Evolutionary conservation across 1,140 invertebrate species (phyloP).

Genomic region (Hyles vespertilio): DNA sequence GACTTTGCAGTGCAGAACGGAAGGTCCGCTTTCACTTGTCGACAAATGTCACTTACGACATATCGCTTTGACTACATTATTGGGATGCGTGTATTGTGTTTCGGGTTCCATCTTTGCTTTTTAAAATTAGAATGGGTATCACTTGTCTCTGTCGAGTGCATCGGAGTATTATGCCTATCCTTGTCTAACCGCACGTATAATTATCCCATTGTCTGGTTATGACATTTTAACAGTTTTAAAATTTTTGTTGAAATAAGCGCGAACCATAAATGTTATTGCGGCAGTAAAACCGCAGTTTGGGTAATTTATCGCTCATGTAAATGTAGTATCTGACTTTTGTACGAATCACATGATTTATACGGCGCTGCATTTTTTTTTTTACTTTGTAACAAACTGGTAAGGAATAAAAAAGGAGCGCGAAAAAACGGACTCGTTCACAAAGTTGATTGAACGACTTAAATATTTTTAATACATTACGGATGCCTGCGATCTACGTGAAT

Average conservation of each 20-base stretch:
- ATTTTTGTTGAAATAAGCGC: conserved; percentile 63
- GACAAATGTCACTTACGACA: conserved; percentile 41
- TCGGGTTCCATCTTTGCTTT: conserved; percentile 74
- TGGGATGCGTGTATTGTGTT: conserved; percentile 64
- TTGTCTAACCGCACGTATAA: conserved; percentile 52
- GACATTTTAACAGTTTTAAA: conserved; percentile 60
- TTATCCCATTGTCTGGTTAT: conserved; percentile 63
- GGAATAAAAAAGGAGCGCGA: too few relatives aligned
- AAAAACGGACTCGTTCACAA: too few relatives aligned
- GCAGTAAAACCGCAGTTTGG: conserved; percentile 57
- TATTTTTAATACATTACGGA: neutral
- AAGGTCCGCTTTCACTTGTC: conserved; percentile 47
- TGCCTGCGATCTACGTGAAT: neutral
- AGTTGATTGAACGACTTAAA: neutral
- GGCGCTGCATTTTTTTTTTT: conserved; percentile 19
- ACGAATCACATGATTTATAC: conserved; percentile 40
- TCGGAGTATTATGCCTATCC: conserved; percentile 21
- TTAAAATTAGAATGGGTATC: conserved; percentile 66
- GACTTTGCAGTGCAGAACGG: conserved; percentile 42
- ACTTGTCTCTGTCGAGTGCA: conserved; percentile 45
- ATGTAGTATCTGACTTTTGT: conserved; percentile 42
- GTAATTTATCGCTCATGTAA: conserved; percentile 56
- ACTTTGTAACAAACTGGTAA: conserved; percentile 9
- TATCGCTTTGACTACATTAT: conserved; percentile 54
- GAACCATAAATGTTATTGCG: conserved; percentile 54